Base-by-base conservation (phyloP, 1,140 invertebrate genomes). In the Calephelis nemesis region DNA sequence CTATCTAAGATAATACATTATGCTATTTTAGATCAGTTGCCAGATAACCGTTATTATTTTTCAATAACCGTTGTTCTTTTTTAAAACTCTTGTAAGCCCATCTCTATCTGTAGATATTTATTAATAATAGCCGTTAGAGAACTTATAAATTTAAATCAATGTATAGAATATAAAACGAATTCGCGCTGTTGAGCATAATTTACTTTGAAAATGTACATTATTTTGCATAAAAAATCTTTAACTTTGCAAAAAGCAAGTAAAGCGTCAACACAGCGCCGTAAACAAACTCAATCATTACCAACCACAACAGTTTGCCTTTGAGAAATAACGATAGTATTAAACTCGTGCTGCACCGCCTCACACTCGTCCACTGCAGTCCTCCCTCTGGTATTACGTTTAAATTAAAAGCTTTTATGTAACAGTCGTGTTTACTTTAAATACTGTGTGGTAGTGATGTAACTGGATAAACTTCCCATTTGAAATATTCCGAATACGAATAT, bases 391-490 rank as follows among this genome's bases (percentile, higher is more conserved):
- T 79, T 79, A 75, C 75, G 67, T 73, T 74, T 74, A 70, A 78
- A 81, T 76, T 78, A 76, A 76, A 77, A 75, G 68, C 71, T 74
- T 78, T 76, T 75, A 74, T 73, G 70, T 74, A 68, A 70, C 76
- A 70, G 39, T 72, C 67, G 68, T 47, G 60, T 64, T 72, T 49
- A 73, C 71, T 73, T 70, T 45, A 45, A 45, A 45, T 54, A 62
- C 47, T 62, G 30, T 62, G 52, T 47, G 49, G 69, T 67, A 45
- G 6, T 30, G 30, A 30, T 30, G 30, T 30, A 30, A 30, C 30
- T 30, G 30, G 4, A 30, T 2, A 19, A 19, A 19, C 15, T 19
- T 19, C 4, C 30, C 30, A 30, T 30, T 30, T 30, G 30, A 30
- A 30, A 30, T 30, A 30, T 30, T 30, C 30, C 30, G 30, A 30